A percentile compares a stretch with the other conserved stretches of the same genome.
These are phyloP conservation scores for Willowsia nigromaculata DNA, from an alignment of 2,888 invertebrate genomes.

Conservation along the genomic window DNA sequence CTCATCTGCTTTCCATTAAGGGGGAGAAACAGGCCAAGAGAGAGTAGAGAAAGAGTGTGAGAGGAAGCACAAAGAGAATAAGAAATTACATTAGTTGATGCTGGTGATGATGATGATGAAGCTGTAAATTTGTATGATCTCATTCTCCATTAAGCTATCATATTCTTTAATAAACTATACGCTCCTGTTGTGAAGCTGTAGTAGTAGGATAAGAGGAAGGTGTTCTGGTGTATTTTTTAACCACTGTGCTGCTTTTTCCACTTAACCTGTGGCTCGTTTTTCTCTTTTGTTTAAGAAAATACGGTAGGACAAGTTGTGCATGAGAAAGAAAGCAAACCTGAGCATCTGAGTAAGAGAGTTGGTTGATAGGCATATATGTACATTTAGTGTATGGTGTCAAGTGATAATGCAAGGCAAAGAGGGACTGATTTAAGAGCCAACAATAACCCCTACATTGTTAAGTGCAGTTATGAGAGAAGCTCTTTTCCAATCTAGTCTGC, in stretches of 20 bases:
- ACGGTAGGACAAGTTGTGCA: background rate
- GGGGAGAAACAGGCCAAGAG: background rate
- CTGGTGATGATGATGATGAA: conserved; percentile 38
- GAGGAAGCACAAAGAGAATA: conserved; percentile 61
- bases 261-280: conserved; percentile 67
- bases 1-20: conserved; percentile 40
- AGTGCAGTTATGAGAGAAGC: conserved; percentile 20
- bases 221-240: background rate
- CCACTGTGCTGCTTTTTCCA: background rate
- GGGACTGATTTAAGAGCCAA: conserved; percentile 24
- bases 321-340: background rate
- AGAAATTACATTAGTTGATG: conserved; percentile 48
- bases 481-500: conserved; percentile 63
- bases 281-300: background rate
- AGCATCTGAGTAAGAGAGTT: background rate
- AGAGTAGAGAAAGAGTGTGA: background rate
- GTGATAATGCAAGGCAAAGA: conserved; percentile 11
- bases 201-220: background rate
- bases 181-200: background rate
- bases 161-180: conserved; percentile 18
- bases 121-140: conserved; percentile 67
- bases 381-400: background rate
- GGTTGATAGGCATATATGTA: no score
- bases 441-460: background rate
- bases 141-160: conserved; percentile 21